Evolutionary conservation across 1,140 invertebrate species (phyloP).

Genomic region (Drosophila nikananu): DNA sequence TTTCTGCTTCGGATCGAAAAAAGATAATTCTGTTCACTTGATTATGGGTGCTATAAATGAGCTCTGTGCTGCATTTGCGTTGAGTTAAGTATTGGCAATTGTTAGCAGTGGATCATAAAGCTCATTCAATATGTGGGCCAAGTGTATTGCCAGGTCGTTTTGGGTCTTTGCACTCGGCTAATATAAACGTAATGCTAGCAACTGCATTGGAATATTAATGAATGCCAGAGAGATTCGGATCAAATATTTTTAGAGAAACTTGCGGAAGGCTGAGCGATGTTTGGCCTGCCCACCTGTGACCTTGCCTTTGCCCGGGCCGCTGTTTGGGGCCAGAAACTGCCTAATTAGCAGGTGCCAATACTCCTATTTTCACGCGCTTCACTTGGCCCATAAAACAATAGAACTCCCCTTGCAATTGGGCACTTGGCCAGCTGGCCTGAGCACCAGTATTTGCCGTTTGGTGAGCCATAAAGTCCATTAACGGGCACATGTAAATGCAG

Average conservation of each 20-base stretch:
- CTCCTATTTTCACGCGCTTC: slow-evolving; percentile 20
- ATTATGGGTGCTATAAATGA: slow-evolving; percentile 17
- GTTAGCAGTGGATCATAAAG: neutral
- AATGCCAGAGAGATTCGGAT: slow-evolving; percentile 1
- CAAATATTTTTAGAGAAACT: slow-evolving; percentile 1
- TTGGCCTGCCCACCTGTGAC: slow-evolving; percentile 6
- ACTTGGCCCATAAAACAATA: slow-evolving; percentile 32
- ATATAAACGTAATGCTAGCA: slow-evolving; percentile 26
- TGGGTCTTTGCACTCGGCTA: slow-evolving; percentile 9
- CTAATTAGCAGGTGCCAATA: slow-evolving; percentile 30
- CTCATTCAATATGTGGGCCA: neutral
- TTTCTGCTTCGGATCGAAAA: slow-evolving; percentile 5
- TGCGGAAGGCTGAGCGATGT: slow-evolving; percentile 6
- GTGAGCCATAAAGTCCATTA: slow-evolving; percentile 69
- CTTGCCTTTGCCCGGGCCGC: slow-evolving; percentile 1
- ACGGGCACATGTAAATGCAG: slow-evolving; percentile 73
- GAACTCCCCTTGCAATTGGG: slow-evolving; percentile 32
- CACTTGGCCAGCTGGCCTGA: neutral
- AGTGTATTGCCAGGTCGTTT: slow-evolving; percentile 24
- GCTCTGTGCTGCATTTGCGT: neutral
- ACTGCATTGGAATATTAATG: slow-evolving; percentile 21
- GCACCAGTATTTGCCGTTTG: slow-evolving; percentile 17
- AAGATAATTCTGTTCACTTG: slow-evolving; percentile 6
- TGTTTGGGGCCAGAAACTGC: slow-evolving; percentile 2
- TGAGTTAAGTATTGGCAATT: neutral